phyloP scores from a whole-genome alignment of 2,113 vertebrate species.

The Nycticorax nycticorax region DNA sequence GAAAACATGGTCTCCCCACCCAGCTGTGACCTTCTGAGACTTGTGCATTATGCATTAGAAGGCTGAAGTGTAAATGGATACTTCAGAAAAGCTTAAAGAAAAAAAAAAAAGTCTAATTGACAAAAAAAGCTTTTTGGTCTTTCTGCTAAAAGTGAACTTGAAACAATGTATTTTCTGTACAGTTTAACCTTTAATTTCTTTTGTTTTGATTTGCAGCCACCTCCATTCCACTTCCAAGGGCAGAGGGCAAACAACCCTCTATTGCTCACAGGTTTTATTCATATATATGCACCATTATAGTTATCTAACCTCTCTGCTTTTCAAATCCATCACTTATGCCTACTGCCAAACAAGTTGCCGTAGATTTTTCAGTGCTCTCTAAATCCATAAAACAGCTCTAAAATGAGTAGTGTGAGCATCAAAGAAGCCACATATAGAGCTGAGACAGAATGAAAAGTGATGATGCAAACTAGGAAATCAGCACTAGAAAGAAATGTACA shows the following conservation, averaged over 20 bases:
- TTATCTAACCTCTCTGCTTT: constrained; percentile 34
- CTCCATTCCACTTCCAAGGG: background rate
- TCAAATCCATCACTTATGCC: constrained; percentile 3
- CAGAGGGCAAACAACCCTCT: background rate
- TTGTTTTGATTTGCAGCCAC: background rate
- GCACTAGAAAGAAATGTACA: background rate
- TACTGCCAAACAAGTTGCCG: background rate
- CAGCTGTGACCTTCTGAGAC: constrained; percentile 8
- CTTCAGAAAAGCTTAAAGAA: background rate
- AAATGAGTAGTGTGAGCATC: background rate
- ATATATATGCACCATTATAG: background rate
- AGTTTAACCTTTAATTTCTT: constrained; percentile 39
- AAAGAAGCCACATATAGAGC: background rate
- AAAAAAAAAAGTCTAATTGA: background rate
- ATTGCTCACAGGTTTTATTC: background rate
- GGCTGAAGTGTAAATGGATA: constrained; percentile 22
- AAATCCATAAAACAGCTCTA: background rate
- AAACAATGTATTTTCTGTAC: constrained; percentile 22
- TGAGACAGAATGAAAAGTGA: background rate
- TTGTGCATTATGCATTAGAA: constrained; percentile 37
- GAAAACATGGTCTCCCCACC: background rate
- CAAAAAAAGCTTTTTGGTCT: background rate
- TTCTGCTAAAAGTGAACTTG: background rate
- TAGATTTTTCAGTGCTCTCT: background rate
- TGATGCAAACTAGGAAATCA: background rate